Percentiles rank a stretch among this genome's conserved stretches.
These are phyloP conservation scores for Pseudanteris insignis DNA, from an alignment of 2,888 invertebrate species.

Conservation along the genomic window DNA sequence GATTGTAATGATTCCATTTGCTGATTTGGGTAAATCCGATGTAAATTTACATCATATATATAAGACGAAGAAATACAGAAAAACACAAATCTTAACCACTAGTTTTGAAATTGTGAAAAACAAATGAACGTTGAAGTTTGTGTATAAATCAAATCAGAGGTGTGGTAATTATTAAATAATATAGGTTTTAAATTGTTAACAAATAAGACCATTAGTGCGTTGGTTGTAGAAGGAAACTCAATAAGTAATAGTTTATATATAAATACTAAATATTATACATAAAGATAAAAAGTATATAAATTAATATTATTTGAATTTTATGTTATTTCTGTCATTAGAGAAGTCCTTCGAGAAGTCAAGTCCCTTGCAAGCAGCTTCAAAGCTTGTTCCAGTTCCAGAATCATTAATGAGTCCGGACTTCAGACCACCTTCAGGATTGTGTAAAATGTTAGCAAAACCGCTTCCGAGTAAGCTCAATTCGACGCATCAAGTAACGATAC, in stretches of 20 bases:
- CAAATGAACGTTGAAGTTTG: too few species aligned
- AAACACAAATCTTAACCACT: too few species aligned
- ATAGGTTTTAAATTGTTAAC: too few species aligned
- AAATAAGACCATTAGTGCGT: too few species aligned
- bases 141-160: too few species aligned
- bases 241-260: neutral
- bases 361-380: conserved; percentile 82
- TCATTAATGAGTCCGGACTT: conserved; percentile 87
- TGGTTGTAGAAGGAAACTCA: neutral
- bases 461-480: conserved; percentile 58
- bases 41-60: too few species aligned
- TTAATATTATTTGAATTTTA: conserved; percentile 42
- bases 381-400: conserved; percentile 88
- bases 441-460: conserved; percentile 56
- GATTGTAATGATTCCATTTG: too few species aligned
- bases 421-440: conserved; percentile 63
- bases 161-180: too few species aligned
- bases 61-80: too few species aligned
- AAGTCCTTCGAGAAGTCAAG: conserved; percentile 69
- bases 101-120: too few species aligned
- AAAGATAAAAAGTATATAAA: neutral
- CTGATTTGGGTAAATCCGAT: too few species aligned
- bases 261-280: neutral
- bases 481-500: conserved; percentile 58
- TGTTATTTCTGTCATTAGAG: too few species aligned